Percentiles rank a stretch among this genome's conserved stretches.
These are phyloP conservation scores for Rotaria socialis DNA, from an alignment of 2,888 invertebrate species.

Conservation along the genomic window DNA sequence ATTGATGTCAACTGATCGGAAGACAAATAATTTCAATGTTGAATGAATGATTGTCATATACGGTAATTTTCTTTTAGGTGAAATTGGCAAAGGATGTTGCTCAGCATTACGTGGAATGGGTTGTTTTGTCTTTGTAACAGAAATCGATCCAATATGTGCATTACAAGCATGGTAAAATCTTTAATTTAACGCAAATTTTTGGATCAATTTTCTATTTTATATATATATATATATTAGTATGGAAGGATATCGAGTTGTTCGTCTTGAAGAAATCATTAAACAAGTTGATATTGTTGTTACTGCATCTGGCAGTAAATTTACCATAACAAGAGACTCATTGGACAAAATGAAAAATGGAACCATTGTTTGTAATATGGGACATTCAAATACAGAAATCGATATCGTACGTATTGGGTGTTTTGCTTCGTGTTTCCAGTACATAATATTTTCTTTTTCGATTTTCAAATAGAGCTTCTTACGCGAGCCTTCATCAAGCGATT, in stretches of 20 bases:
- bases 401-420: slow-evolving; percentile 64
- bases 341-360: slow-evolving; percentile 92
- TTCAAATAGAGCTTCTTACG: neutral
- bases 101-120: slow-evolving; percentile 91
- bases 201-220: too few relatives aligned
- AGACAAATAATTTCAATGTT: too few relatives aligned
- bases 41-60: too few relatives aligned
- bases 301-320: slow-evolving; percentile 92
- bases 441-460: neutral
- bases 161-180: slow-evolving; percentile 75
- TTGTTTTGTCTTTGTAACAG: slow-evolving; percentile 83
- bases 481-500: slow-evolving; percentile 64
- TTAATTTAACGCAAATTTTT: neutral
- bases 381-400: slow-evolving; percentile 91
- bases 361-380: slow-evolving; percentile 92
- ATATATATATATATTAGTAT: slow-evolving; percentile 66
- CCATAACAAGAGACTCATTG: slow-evolving; percentile 88
- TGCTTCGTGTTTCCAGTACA: neutral
- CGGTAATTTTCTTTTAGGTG: neutral
- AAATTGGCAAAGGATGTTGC: slow-evolving; percentile 88
- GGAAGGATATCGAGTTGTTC: slow-evolving; percentile 92
- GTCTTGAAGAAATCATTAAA: slow-evolving; percentile 82
- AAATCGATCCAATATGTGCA: slow-evolving; percentile 95
- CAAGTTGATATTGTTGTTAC: slow-evolving; percentile 91
- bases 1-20: too few relatives aligned